These are phyloP conservation scores for Telmatochromis brachygnathus DNA, from an alignment of 2,113 vertebrate species.

Conservation along the genomic window DNA sequence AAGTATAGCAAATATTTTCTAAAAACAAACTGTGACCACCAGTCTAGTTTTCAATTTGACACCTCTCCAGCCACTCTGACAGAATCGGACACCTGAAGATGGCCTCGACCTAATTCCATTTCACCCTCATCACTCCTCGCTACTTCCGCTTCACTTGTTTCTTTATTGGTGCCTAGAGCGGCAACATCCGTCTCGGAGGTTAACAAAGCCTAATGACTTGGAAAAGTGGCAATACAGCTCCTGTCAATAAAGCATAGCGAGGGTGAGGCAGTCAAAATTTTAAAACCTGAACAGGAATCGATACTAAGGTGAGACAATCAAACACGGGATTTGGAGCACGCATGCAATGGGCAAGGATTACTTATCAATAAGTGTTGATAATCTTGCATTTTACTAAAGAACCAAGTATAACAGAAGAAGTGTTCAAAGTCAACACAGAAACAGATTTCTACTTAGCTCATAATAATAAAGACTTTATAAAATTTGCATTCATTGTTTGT, in stretches of 20 bases:
- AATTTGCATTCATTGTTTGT: neutral
- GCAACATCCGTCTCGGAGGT: slow-evolving; percentile 1
- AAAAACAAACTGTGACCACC: neutral
- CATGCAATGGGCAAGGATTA: accelerated
- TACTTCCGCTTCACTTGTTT: neutral
- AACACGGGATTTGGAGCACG: neutral
- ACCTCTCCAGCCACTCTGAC: slow-evolving; percentile 7
- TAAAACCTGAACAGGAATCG: neutral
- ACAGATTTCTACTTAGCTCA: neutral
- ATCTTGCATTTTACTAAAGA: neutral
- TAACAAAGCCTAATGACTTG: slow-evolving; percentile 29
- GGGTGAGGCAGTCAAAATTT: neutral
- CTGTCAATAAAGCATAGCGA: neutral
- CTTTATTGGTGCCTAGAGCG: neutral
- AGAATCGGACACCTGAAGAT: neutral
- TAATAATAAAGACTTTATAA: neutral
- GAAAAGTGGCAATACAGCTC: slow-evolving; percentile 21
- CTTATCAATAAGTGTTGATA: neutral
- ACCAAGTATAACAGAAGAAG: neutral
- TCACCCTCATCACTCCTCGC: neutral
- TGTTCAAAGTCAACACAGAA: neutral
- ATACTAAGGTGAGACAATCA: neutral
- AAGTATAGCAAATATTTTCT: neutral
- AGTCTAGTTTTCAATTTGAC: neutral
- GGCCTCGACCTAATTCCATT: slow-evolving; percentile 6